phyloP scores from a whole-genome alignment of 1,140 invertebrate species.

The Cepaea nemoralis region DNA sequence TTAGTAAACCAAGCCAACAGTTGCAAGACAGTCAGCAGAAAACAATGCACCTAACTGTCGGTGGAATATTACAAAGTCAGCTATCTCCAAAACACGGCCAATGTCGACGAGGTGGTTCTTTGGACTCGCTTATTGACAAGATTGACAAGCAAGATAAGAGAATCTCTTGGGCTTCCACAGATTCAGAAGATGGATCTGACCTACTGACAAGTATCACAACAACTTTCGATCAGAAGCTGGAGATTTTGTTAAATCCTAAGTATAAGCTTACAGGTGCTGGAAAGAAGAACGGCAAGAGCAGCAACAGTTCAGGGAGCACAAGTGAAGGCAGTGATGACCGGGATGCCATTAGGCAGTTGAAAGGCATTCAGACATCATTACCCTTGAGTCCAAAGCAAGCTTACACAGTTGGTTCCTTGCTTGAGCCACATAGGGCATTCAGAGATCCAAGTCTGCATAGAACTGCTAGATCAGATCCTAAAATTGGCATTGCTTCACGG shows the following conservation, averaged over 20 bases:
- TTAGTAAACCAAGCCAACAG: background rate
- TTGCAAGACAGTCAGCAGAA: background rate
- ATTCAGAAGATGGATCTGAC: constrained; percentile 76
- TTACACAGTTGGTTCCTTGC: constrained; percentile 4
- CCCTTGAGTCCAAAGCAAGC: background rate
- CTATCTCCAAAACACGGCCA: constrained; percentile 20
- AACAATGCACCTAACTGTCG: background rate
- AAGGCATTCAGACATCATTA: background rate
- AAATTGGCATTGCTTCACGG: constrained; percentile 67
- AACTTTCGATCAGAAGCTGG: constrained; percentile 82
- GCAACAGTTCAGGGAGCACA: too few species aligned
- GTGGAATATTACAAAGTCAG: background rate
- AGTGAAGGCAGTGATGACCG: background rate
- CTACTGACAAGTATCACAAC: constrained; percentile 80
- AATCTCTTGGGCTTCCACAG: constrained; percentile 60
- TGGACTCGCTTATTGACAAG: constrained; percentile 78
- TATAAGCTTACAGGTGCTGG: constrained; percentile 53
- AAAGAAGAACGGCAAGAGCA: constrained; percentile 65
- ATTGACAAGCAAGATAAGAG: constrained; percentile 59
- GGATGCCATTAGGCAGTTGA: background rate
- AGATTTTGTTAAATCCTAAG: constrained; percentile 73
- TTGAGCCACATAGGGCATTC: constrained; percentile 46
- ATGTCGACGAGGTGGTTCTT: constrained; percentile 72
- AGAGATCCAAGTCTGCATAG: constrained; percentile 68
- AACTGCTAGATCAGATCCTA: constrained; percentile 60